Evolutionary conservation across 2,797 vertebrate genomes (phyloP).

Genomic region (Caiman crocodilus): DNA sequence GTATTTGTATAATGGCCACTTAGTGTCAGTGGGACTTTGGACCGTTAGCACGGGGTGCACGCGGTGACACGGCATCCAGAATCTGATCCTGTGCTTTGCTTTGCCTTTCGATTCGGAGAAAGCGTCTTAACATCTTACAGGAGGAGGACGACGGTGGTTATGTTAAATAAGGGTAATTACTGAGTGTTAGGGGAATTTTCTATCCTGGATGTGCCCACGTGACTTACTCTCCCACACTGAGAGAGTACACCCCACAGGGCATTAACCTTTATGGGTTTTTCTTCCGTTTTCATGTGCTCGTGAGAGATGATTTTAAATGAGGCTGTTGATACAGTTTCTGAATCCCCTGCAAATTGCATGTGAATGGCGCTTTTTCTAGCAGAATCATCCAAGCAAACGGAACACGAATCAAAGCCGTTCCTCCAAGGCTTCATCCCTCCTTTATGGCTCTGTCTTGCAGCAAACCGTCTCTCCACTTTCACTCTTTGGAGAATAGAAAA

Average conservation of each 20-base stretch:
- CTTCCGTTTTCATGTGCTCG: slow-evolving; percentile 30
- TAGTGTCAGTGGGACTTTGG: background rate
- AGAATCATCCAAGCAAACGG: slow-evolving; percentile 48
- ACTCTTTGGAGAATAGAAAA: background rate
- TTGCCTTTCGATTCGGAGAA: slow-evolving; percentile 32
- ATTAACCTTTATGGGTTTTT: slow-evolving; percentile 70
- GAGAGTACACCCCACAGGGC: slow-evolving; percentile 37
- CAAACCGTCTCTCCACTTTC: background rate
- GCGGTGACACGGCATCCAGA: background rate
- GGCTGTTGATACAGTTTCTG: slow-evolving; percentile 58
- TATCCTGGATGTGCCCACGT: background rate
- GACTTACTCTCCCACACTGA: slow-evolving; percentile 46
- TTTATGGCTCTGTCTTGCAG: slow-evolving; percentile 27
- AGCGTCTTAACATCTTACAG: background rate
- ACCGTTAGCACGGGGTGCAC: background rate
- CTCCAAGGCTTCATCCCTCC: background rate
- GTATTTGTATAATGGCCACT: rapidly evolving
- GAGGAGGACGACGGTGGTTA: background rate
- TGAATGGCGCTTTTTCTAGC: slow-evolving; percentile 35
- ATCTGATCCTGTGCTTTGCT: background rate
- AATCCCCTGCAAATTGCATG: slow-evolving; percentile 54
- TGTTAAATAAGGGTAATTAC: slow-evolving; percentile 41
- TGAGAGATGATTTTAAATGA: slow-evolving; percentile 50
- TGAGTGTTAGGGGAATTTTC: background rate
- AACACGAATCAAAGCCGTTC: slow-evolving; percentile 33